Evolutionary conservation across 2,797 vertebrate species (phyloP).

Genomic region (Eurystomus glaucurus): DNA sequence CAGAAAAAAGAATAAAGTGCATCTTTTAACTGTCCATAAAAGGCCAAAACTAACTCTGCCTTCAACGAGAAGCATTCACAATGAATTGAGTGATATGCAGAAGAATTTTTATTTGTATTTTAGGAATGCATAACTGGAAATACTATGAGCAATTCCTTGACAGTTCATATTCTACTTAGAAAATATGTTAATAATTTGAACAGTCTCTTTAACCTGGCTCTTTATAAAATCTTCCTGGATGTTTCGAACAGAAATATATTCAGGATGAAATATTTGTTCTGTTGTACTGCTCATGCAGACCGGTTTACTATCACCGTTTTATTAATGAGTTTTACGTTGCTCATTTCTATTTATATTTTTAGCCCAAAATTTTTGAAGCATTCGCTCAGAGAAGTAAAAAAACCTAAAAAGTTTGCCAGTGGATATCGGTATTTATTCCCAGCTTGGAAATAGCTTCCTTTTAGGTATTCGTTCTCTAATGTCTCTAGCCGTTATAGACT

Average conservation of each 20-base stretch:
- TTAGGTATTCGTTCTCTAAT: not conserved
- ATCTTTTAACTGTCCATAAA: conserved; percentile 42
- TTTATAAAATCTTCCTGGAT: conserved; percentile 1
- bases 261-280: not conserved
- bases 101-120: conserved; percentile 50
- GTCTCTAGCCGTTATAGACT: not conserved
- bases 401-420: not conserved
- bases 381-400: not conserved
- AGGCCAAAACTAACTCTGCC: conserved; percentile 1
- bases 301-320: not conserved
- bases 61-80: not conserved
- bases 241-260: not conserved
- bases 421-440: not conserved
- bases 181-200: conserved; percentile 51
- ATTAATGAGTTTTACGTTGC: not conserved
- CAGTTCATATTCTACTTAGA: conserved; percentile 34
- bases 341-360: not conserved
- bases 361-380: not conserved
- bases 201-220: not conserved
- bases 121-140: conserved; percentile 55
- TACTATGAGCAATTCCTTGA: conserved; percentile 55
- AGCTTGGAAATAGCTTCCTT: not conserved
- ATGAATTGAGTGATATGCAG: not conserved
- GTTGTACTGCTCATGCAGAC: not conserved
- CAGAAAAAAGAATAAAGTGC: not conserved